Base-by-base conservation (phyloP, 1,140 invertebrate genomes). In the Platyscapa corneri region DNA sequence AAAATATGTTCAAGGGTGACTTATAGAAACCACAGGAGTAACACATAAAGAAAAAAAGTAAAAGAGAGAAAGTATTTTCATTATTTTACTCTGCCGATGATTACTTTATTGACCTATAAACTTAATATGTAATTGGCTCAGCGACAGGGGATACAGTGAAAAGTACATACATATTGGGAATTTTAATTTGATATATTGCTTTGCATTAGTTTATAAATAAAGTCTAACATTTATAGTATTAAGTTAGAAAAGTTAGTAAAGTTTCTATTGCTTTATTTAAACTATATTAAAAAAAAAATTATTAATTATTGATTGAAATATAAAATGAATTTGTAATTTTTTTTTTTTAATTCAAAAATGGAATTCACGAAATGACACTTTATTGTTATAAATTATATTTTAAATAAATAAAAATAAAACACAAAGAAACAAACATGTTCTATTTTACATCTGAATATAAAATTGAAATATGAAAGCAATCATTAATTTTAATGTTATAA, bases 21-120 rank as follows among this genome's bases (percentile, higher is more conserved):
- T 23, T 3, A 7, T 53, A 1, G n/a, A 39, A 10, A 27, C 37
- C 18, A 34, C 32, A 20, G 30, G 12, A 76, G 16, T 18, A 3
- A 1, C 7, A 27, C 27, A 8, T 23, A 27, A 27, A n/a, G 39
- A 46, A 1, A 37, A 12, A 74, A 34, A 42, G 39, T 3, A 14
- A 46, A 27, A 49, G 7, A 46, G 16, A 75, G 18, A 46, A 27
- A 42, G 32, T 46, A 12, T 16, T 70, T 70, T 23, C 60, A 78
- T 78, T 80, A 80, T 42, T 80, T 65, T 14, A 34, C 14, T 65
- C 23, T 65, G 37, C n/a, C 27, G 49, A 72, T 39, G 49, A 56
- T 39, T 74, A 32, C 34, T 75, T 82, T 60, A 75, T 75, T 60
- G 46, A 39, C 6, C 70, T 64, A 82, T 42, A 65, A 77, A 65